A percentile compares a stretch with the other conserved stretches of the same genome.
Conservation (phyloP, 2,797 vertebrate genomes). For the Alca torda region DNA sequence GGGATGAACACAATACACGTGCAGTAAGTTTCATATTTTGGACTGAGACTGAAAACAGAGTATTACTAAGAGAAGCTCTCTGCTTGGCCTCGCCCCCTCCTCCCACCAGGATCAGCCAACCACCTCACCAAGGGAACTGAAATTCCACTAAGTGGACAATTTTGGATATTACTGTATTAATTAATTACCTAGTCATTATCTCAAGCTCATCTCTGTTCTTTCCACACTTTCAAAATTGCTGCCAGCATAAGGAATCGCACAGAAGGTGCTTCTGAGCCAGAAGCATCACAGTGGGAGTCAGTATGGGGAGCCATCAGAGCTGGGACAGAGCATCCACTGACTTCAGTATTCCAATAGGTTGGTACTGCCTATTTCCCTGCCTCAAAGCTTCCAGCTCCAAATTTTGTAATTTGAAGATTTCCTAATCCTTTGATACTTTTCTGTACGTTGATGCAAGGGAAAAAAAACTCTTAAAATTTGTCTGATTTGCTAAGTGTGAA, state of each 20-base stretch:
- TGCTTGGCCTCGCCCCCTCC: neutral
- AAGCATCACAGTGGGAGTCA: neutral
- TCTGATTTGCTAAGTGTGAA: neutral
- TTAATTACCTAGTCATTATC: neutral
- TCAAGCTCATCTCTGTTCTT: neutral
- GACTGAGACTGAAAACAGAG: neutral
- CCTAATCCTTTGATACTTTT: neutral
- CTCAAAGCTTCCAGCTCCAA: neutral
- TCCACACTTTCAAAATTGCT: neutral
- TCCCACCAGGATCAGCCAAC: neutral
- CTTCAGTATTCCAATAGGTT: accelerated
- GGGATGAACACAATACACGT: neutral
- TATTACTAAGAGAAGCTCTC: neutral
- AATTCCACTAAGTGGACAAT: neutral
- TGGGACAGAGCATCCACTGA: neutral
- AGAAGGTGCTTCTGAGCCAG: neutral
- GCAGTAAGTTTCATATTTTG: neutral
- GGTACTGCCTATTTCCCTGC: neutral
- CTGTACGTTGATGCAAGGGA: neutral
- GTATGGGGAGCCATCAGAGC: neutral
- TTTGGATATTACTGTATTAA: neutral
- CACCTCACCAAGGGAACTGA: neutral
- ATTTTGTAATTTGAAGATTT: neutral
- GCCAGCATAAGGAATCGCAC: neutral
- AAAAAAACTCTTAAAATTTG: neutral